Evolutionary conservation across 2,888 invertebrate genomes (phyloP).

Genomic region (Epiblema foenella): DNA sequence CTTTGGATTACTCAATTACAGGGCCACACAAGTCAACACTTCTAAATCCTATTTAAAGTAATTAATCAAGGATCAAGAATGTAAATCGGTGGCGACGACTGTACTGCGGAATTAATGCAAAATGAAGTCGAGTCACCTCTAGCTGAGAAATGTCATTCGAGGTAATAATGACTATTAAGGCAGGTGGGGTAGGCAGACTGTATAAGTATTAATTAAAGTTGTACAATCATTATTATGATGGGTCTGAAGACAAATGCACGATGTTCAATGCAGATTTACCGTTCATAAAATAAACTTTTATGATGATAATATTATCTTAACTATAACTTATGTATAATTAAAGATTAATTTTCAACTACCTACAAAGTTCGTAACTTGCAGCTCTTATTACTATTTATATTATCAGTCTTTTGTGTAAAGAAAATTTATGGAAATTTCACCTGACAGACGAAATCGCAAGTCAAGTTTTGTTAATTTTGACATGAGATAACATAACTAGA

Average conservation of each 20-base stretch:
- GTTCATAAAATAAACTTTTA: not conserved
- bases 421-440: not conserved
- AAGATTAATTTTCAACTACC: not conserved
- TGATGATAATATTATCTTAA: no score
- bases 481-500: no score
- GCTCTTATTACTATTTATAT: not conserved
- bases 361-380: not conserved
- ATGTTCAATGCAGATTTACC: not conserved
- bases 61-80: constrained; percentile 32
- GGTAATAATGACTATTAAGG: not conserved
- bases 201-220: not conserved
- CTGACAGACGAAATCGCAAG: no score
- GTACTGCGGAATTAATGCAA: constrained; percentile 3
- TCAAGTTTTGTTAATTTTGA: no score
- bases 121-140: not conserved
- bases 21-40: constrained; percentile 21
- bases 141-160: not conserved
- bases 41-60: constrained; percentile 28
- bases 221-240: not conserved
- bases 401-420: not conserved
- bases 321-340: no score
- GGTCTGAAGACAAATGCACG: not conserved
- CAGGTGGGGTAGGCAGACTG: constrained; percentile 1
- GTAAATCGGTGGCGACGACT: constrained; percentile 33
- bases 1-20: constrained; percentile 30